Conservation (phyloP, 2,113 vertebrate species). For the Seriola rivoliana region DNA sequence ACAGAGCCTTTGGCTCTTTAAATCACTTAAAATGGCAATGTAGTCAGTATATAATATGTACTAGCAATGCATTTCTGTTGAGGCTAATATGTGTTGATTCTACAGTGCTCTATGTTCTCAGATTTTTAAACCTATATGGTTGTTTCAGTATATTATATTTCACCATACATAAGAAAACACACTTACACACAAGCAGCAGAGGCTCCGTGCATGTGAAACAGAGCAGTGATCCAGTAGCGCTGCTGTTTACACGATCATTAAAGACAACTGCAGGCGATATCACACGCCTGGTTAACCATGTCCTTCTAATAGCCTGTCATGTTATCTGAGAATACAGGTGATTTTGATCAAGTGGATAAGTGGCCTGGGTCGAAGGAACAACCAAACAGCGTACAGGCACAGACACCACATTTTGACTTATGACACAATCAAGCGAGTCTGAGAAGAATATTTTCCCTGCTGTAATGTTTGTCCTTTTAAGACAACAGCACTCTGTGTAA, state of each 20-base stretch:
- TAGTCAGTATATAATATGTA: too few relatives aligned
- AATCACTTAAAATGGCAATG: constrained; percentile 12
- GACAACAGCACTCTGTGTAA: background rate
- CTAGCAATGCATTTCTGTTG: background rate
- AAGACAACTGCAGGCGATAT: constrained; percentile 46
- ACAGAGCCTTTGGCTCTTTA: background rate
- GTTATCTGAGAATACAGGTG: constrained; percentile 63
- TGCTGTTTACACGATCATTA: constrained; percentile 62
- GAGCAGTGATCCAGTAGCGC: constrained; percentile 23
- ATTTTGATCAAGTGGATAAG: constrained; percentile 61
- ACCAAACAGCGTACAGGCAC: constrained; percentile 5
- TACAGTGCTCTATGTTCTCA: background rate
- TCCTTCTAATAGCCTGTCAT: constrained; percentile 69
- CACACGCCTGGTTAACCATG: constrained; percentile 60
- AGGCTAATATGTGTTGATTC: background rate
- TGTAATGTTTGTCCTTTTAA: background rate
- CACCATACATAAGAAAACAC: background rate
- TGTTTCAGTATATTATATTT: background rate
- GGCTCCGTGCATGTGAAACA: background rate
- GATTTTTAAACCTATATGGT: background rate
- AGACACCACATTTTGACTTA: background rate
- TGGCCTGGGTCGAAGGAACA: constrained; percentile 33
- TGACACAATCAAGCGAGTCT: background rate
- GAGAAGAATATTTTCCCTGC: background rate
- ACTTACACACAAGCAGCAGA: background rate